Percentiles rank a stretch among this genome's conserved stretches.
Evolutionary conservation across 2,113 vertebrate species (phyloP).

Genomic region (Pitta sordida): DNA sequence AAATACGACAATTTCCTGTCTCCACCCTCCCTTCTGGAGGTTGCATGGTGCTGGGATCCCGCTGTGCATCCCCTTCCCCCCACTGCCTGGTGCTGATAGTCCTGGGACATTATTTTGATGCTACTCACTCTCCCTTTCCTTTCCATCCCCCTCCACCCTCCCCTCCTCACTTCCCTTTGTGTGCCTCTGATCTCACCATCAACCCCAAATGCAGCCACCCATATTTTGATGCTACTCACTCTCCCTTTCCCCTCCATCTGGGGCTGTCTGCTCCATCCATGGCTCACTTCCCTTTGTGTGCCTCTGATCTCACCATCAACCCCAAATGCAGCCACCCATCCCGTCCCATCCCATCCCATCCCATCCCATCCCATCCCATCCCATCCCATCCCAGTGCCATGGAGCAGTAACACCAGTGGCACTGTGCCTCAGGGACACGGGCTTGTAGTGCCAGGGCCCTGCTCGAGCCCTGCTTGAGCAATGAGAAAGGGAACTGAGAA

Average conservation of each 20-base stretch:
- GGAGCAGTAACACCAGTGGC: accelerated
- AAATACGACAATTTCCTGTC: background rate
- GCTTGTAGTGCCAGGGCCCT: background rate
- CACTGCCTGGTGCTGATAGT: accelerated
- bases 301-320: too few species aligned
- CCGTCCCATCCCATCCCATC: too few species aligned
- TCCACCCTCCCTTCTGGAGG: background rate
- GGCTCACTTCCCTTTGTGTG: too few species aligned
- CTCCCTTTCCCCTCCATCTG: too few species aligned
- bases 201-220: background rate
- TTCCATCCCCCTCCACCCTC: too few species aligned
- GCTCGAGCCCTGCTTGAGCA: background rate
- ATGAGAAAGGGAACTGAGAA: background rate
- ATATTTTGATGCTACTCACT: too few species aligned
- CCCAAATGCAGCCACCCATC: too few species aligned
- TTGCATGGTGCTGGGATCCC: background rate
- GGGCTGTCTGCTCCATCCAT: too few species aligned
- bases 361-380: too few species aligned
- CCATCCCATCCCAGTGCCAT: accelerated
- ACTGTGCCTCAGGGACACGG: background rate
- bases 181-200: accelerated
- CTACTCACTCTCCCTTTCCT: background rate
- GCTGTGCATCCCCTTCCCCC: accelerated
- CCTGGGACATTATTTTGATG: accelerated
- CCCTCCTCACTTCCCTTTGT: background rate